phyloP scores from a whole-genome alignment of 2,888 invertebrate genomes.

The Elmis aenea region DNA sequence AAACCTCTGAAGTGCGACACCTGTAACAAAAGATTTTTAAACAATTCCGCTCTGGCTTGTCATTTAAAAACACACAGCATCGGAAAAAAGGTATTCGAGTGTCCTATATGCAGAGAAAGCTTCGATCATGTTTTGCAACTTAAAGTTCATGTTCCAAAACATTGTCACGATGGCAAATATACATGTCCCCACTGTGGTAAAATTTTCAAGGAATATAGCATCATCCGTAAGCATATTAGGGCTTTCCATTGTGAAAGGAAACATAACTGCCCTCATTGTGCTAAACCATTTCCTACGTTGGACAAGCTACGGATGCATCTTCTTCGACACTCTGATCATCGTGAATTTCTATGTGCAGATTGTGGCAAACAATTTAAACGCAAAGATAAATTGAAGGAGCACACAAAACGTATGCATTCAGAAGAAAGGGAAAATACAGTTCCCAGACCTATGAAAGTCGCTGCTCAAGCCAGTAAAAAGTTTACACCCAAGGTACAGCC shows the following conservation, averaged over 20 bases:
- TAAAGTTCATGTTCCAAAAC: conserved; percentile 62
- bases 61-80: conserved; percentile 65
- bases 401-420: conserved; percentile 62
- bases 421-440: conserved; percentile 45
- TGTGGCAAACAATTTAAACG: conserved; percentile 76
- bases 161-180: conserved; percentile 60
- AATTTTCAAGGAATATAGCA: conserved; percentile 63
- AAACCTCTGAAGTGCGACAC: conserved; percentile 64
- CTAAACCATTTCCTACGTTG: conserved; percentile 62
- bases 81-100: conserved; percentile 62
- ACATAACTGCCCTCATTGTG: conserved; percentile 63
- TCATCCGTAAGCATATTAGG: conserved; percentile 65
- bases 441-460: conserved; percentile 27
- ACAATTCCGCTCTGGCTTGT: conserved; percentile 66
- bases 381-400: conserved; percentile 69
- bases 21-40: conserved; percentile 64
- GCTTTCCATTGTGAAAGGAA: conserved; percentile 67
- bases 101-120: conserved; percentile 65
- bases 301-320: conserved; percentile 70
- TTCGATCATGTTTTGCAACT: conserved; percentile 62
- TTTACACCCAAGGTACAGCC: conserved; percentile 55
- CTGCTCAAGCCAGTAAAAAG: conserved; percentile 43
- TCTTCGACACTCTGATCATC: conserved; percentile 59
- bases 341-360: conserved; percentile 68
- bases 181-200: conserved; percentile 66